Base-by-base conservation (phyloP, 2,888 invertebrate genomes). In the Epinotia bilunana region DNA sequence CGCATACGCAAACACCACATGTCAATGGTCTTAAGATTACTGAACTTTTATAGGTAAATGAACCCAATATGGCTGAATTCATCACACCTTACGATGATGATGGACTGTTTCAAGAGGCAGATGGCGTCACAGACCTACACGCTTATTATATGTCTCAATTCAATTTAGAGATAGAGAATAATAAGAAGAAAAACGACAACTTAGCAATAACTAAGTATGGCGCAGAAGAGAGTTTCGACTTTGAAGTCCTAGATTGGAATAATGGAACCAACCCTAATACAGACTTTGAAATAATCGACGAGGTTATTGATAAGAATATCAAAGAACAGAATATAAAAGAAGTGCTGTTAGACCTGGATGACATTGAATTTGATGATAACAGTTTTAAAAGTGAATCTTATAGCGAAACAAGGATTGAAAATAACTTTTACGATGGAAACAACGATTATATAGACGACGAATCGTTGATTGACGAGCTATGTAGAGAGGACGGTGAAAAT, bases 131-230 rank as follows among this genome's bases (percentile, higher is more conserved):
- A 78, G 94, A 94, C 77, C 83, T 94, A 76, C 94, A 94, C 77
- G 91, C 93, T 5, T 94, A 94, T 77, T 94, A 94, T 78, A 94
- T 94, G 91, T 87, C 93, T 46, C 93, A 94, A 78, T 94, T 94
- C 64, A 94, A 94, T 86, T 79, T 94, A 74, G 94, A 94, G 86
- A 77, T 94, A 78, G 94, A 94, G 79, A 92, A 86, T 73, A 86
- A 81, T 77, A 88, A 86, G 72, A 86, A 78, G 23, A 88, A 89
- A 81, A 83, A 81, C 23, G 92, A 93, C 58, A 87, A 73, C 77
- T 93, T 93, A n/a, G n/a, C n/a, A n/a, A n/a, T n/a, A n/a, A n/a
- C n/a, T 69, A 93, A 90, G 79, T 90, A 86, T 77, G 92, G 91
- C 1, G 84, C 85, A 0, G 93, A 93, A 82, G 92, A 93, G 79